These are phyloP conservation scores for Atlantisia rogersi DNA, from an alignment of 2,113 vertebrate species.

Conservation along the genomic window DNA sequence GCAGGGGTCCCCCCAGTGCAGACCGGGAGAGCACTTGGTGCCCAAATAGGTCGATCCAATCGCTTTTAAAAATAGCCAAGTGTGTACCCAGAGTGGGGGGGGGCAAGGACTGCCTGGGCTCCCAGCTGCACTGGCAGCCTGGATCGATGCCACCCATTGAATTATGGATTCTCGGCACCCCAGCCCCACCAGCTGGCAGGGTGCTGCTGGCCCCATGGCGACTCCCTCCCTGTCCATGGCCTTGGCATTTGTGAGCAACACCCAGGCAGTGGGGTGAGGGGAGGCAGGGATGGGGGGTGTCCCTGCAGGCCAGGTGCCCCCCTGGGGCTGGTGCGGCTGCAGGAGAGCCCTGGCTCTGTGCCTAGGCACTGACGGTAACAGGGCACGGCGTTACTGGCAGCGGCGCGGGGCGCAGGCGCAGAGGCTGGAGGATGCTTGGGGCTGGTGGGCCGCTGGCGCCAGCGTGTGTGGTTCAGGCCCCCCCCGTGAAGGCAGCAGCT, in stretches of 20 bases:
- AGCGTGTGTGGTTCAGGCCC: neutral
- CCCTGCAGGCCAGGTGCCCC: neutral
- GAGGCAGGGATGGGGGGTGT: neutral
- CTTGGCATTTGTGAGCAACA: neutral
- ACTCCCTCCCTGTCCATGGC: neutral
- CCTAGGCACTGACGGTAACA: slow-evolving; percentile 25
- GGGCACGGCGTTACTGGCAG: slow-evolving; percentile 29
- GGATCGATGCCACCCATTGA: slow-evolving; percentile 41
- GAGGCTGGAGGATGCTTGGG: neutral
- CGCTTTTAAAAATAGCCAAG: neutral
- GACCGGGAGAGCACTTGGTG: neutral
- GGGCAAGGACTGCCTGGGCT: neutral
- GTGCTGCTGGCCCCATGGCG: neutral
- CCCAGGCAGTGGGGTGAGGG: neutral
- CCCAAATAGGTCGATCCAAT: neutral
- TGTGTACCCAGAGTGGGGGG: neutral
- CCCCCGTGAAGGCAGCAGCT: neutral
- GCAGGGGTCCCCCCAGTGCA: no score
- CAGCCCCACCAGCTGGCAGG: neutral
- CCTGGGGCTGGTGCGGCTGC: neutral
- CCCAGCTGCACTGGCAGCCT: neutral
- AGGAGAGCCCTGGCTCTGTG: slow-evolving; percentile 14
- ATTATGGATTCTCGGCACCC: neutral
- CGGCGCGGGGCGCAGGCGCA: neutral
- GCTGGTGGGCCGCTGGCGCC: neutral